These are phyloP conservation scores for Platysteira castanea DNA, from an alignment of 2,113 vertebrate species.

Conservation along the genomic window DNA sequence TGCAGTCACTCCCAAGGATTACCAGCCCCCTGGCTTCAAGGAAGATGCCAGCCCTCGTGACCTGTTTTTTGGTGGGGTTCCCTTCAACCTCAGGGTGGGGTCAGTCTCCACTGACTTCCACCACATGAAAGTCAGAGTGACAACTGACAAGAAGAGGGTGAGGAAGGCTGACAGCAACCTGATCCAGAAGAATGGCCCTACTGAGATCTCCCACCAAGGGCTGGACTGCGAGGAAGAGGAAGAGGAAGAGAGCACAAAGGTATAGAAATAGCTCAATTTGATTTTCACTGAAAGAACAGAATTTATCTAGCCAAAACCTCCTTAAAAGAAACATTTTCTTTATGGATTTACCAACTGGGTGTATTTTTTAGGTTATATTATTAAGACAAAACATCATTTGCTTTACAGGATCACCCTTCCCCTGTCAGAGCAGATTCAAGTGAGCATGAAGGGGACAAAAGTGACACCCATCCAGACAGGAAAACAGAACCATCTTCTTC, in stretches of 20 bases:
- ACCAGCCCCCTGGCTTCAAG: conserved; percentile 78
- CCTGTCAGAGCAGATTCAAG: not conserved
- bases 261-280: not conserved
- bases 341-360: not conserved
- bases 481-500: not conserved
- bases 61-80: conserved; percentile 69
- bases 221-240: conserved; percentile 74
- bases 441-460: not conserved
- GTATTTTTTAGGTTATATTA: not conserved
- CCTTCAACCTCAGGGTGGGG: conserved; percentile 67
- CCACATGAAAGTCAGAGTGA: conserved; percentile 70
- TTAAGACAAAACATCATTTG: not conserved
- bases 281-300: not conserved
- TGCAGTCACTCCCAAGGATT: conserved; percentile 75
- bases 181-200: conserved; percentile 9
- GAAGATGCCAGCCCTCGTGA: conserved; percentile 34
- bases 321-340: not conserved
- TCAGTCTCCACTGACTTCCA: conserved; percentile 72
- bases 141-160: conserved; percentile 64
- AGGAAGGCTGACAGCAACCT: not conserved
- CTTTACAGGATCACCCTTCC: conserved; percentile 13
- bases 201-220: conserved; percentile 66
- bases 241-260: conserved; percentile 49
- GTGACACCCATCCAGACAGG: not conserved
- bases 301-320: not conserved